Base-by-base conservation (phyloP, 1,140 invertebrate genomes). In the Drosophila rufa region DNA sequence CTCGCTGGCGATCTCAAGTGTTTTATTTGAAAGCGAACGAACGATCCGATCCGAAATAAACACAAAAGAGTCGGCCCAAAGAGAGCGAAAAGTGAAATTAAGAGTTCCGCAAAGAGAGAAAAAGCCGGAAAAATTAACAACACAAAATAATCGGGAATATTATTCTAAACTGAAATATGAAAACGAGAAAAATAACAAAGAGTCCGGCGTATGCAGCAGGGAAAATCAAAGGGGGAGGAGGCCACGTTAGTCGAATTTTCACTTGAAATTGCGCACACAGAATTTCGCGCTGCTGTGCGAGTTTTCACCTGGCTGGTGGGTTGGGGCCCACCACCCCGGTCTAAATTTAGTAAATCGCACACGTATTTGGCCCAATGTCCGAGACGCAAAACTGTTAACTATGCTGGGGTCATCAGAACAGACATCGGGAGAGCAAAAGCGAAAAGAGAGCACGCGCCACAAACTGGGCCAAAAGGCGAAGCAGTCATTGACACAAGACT, bases 331-430 rank as follows among this genome's bases (percentile, higher is more conserved):
- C 47, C 33, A 36, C 9, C 48, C 33, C 5, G 51, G 51, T 56
- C 84, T 87, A 87, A 75, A 87, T 79, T 80, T 87, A 87, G 84
- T 87, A 89, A 89, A 80, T 87, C 83, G 83, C 83, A 89, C 83
- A 89, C 84, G 80, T 90, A 87, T 89, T 78, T 84, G 85, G 84
- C 84, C 84, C 84, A 87, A 87, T 87, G 84, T 87, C 84, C 84
- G 84, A 87, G 73, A 65, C 71, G 80, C 55, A 87, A 87, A 64
- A 70, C 57, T 71, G 46, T 80, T 80, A 87, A 87, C 84, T 87
- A 87, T 87, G 84, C 85, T 87, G 84, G 84, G 84, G 84, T 87
- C 84, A 87, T 55, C 53, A 40, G 53, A 55, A 22, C 53, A 64
- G 51, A 17, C 43, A 58, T 40, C 53, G 50, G 53, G 67, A 30